Conservation (phyloP, 2,113 vertebrate species). For the Hystrix brachyura region DNA sequence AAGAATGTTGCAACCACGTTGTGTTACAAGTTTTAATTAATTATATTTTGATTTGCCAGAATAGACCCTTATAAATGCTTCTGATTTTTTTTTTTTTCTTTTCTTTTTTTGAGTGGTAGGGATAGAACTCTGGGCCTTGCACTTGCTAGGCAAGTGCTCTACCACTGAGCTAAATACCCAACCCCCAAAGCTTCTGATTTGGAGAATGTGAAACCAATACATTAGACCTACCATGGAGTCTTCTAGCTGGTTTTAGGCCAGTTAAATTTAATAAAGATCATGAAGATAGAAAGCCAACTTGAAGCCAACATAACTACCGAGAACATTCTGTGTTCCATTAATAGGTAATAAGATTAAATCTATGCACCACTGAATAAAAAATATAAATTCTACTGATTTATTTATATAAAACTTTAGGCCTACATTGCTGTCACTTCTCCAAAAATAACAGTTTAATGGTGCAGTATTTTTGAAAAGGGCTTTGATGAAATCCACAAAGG, state of each 20-base stretch:
- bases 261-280: constrained; percentile 75
- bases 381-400: constrained; percentile 54
- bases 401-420: constrained; percentile 49
- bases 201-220: constrained; percentile 23
- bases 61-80: constrained; percentile 51
- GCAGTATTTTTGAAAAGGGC: constrained; percentile 37
- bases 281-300: constrained; percentile 65
- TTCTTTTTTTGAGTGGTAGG: too few species aligned
- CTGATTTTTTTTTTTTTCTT: not conserved
- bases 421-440: not conserved
- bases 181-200: not conserved
- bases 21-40: constrained; percentile 25
- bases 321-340: constrained; percentile 52
- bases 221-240: not conserved
- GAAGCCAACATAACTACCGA: constrained; percentile 69
- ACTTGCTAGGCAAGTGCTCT: too few species aligned
- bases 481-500: constrained; percentile 65
- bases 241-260: constrained; percentile 24
- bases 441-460: constrained; percentile 44
- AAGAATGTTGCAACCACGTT: constrained; percentile 16
- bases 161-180: too few species aligned
- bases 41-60: constrained; percentile 48
- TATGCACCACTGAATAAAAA: constrained; percentile 39
- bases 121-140: too few species aligned
- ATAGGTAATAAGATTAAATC: constrained; percentile 61